Conservation (phyloP, 2,797 vertebrate genomes). For the Anguilla obscura region DNA sequence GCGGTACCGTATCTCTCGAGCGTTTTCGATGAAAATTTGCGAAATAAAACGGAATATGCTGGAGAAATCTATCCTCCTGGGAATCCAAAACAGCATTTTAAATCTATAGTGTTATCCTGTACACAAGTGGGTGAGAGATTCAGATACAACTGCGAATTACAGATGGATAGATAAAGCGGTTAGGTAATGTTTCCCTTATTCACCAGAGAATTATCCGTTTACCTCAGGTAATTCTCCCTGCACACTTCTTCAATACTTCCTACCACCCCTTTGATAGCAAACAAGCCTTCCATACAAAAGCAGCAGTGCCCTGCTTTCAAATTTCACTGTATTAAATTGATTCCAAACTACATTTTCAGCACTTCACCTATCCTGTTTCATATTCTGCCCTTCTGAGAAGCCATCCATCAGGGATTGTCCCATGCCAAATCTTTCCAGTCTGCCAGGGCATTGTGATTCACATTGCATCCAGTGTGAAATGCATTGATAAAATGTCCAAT, state of each 20-base stretch:
- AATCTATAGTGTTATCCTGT: not conserved
- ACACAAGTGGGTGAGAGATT: not conserved
- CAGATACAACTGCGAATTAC: not conserved
- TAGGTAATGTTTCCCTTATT: not conserved
- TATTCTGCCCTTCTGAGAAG: not conserved
- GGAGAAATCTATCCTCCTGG: not conserved
- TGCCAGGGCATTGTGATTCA: not conserved
- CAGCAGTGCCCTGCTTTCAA: not conserved
- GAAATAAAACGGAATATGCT: not conserved
- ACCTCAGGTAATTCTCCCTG: not conserved
- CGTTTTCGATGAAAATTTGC: not conserved
- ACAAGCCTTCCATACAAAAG: not conserved
- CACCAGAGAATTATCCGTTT: not conserved
- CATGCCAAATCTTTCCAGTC: not conserved
- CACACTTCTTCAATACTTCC: not conserved
- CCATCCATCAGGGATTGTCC: not conserved
- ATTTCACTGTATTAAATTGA: not conserved
- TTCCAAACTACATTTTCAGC: not conserved
- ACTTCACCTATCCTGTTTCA: not conserved
- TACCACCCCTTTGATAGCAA: not conserved
- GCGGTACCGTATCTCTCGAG: not conserved
- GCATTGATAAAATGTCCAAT: not conserved
- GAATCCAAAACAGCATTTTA: not conserved
- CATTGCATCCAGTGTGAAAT: not conserved
- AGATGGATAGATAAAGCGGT: not conserved